phyloP scores from a whole-genome alignment of 2,113 vertebrate species.

The Bolborhynchus lineola region DNA sequence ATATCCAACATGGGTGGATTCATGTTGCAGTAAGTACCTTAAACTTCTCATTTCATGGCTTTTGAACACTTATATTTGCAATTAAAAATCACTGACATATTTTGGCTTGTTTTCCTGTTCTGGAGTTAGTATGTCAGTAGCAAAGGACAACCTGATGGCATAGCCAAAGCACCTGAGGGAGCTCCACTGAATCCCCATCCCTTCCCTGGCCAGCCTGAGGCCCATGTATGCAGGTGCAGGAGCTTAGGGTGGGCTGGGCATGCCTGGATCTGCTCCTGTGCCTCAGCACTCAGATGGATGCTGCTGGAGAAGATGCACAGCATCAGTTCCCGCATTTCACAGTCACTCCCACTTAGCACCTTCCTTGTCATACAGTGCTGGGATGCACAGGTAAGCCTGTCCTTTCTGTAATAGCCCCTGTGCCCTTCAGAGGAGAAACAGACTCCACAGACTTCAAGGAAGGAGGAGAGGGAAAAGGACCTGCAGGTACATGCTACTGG shows the following conservation, averaged over 20 bases:
- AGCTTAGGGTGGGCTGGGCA: not conserved
- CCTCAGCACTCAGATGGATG: not conserved
- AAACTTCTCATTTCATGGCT: conserved; percentile 16
- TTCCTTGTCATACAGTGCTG: not conserved
- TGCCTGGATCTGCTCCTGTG: not conserved
- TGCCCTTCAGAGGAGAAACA: not conserved
- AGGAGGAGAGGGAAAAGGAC: not conserved
- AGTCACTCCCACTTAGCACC: not conserved
- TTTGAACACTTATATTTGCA: not conserved
- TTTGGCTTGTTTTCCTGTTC: not conserved
- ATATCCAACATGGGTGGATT: not conserved
- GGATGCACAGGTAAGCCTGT: not conserved
- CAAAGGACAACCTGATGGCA: not conserved
- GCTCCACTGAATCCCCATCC: not conserved
- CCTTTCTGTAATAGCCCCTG: not conserved
- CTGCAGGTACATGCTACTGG: not conserved
- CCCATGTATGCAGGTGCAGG: not conserved
- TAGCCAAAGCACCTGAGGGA: not conserved
- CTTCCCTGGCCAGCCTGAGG: not conserved
- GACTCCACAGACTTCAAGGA: not conserved
- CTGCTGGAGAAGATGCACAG: not conserved
- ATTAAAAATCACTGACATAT: not conserved
- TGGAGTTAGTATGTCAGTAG: not conserved
- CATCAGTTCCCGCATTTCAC: not conserved
- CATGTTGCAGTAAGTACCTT: not conserved